A percentile compares a stretch with the other conserved stretches of the same genome.
phyloP scores from a whole-genome alignment of 1,140 invertebrate genomes.

The Tetranychus cinnabarinus region DNA sequence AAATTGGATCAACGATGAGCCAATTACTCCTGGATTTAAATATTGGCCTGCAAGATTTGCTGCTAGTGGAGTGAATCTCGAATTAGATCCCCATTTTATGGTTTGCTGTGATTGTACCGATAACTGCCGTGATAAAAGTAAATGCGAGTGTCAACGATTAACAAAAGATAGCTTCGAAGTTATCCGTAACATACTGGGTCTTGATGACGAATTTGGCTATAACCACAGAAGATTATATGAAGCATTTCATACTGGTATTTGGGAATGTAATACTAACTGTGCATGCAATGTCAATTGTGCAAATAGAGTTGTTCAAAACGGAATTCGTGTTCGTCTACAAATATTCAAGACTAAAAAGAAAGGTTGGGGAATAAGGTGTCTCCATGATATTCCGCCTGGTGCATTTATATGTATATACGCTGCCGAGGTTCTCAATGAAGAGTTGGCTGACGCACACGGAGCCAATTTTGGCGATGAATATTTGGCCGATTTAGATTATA shows the following conservation, averaged over 20 bases:
- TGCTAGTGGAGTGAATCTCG: not conserved
- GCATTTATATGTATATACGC: constrained; percentile 74
- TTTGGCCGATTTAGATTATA: constrained; percentile 81
- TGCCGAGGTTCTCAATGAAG: constrained; percentile 74
- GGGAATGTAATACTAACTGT: constrained; percentile 74
- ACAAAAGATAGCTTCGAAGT: constrained; percentile 28
- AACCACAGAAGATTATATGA: constrained; percentile 31
- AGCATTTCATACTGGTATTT: constrained; percentile 25
- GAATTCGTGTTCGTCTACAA: constrained; percentile 18
- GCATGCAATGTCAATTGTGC: constrained; percentile 38
- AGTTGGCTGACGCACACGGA: constrained; percentile 54
- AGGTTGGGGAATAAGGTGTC: constrained; percentile 75
- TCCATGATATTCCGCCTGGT: constrained; percentile 40
- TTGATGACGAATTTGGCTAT: constrained; percentile 22
- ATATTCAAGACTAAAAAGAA: constrained; percentile 3
- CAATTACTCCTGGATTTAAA: not conserved
- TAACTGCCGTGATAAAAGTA: constrained; percentile 22
- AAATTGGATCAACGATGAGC: not conserved
- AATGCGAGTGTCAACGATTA: constrained; percentile 20
- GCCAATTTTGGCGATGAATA: constrained; percentile 36
- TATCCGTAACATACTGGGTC: constrained; percentile 34
- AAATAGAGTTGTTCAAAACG: constrained; percentile 69
- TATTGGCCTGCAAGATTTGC: not conserved
- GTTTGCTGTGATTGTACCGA: constrained; percentile 47
- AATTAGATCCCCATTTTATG: not conserved